Percentiles rank a stretch among this genome's conserved stretches.
Conservation (phyloP, 2,888 invertebrate species). For the Laspeyria flexula region DNA sequence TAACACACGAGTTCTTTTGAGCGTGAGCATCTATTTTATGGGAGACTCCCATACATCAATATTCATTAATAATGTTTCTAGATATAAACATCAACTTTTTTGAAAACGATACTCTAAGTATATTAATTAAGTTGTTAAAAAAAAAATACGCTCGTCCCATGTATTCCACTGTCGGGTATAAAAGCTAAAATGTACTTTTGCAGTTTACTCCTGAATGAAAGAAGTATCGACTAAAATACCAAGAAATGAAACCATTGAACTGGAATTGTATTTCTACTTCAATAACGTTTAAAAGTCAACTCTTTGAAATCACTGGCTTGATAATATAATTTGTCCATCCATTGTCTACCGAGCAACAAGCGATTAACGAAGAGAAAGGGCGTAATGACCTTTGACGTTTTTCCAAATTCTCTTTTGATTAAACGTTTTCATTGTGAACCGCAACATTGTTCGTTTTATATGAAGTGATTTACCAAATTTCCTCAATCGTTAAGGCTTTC, state of each 20-base stretch:
- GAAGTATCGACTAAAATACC: neutral
- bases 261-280: neutral
- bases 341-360: constrained; percentile 20
- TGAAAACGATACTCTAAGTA: too few relatives aligned
- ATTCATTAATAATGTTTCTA: too few relatives aligned
- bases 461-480: constrained; percentile 66
- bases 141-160: too few relatives aligned
- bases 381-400: constrained; percentile 32
- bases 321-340: constrained; percentile 16
- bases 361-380: constrained; percentile 18
- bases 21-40: too few relatives aligned
- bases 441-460: constrained; percentile 54
- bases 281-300: neutral
- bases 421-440: constrained; percentile 46
- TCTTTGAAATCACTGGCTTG: constrained; percentile 20
- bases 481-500: constrained; percentile 62
- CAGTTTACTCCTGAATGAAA: too few relatives aligned
- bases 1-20: too few relatives aligned
- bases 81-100: too few relatives aligned
- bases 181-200: too few relatives aligned
- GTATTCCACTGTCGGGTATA: too few relatives aligned
- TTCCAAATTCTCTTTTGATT: constrained; percentile 46
- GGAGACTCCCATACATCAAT: too few relatives aligned
- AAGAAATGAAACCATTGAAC: neutral
- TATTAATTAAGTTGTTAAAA: too few relatives aligned